phyloP scores from a whole-genome alignment of 2,888 invertebrate genomes.

The Cancer borealis region DNA sequence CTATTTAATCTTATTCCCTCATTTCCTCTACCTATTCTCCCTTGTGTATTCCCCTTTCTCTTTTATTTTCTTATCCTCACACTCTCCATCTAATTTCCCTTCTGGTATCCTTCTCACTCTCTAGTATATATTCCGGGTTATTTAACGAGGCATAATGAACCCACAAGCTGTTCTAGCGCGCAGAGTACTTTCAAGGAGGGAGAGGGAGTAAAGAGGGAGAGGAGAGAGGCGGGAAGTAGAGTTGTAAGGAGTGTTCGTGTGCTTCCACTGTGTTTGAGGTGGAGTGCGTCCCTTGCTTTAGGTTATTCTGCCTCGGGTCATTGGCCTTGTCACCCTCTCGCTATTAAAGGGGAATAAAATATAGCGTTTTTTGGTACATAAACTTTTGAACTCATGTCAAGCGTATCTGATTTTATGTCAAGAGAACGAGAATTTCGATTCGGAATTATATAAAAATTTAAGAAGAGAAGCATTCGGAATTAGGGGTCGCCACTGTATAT shows the following conservation, averaged over 20 bases:
- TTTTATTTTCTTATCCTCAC: too few relatives aligned
- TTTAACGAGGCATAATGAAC: slow-evolving; percentile 30
- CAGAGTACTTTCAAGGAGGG: background rate
- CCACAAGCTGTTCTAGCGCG: background rate
- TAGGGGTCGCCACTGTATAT: too few relatives aligned
- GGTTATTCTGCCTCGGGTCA: too few relatives aligned
- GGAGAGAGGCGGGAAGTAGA: background rate
- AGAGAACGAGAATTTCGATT: too few relatives aligned
- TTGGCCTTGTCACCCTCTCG: too few relatives aligned
- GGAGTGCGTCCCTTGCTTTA: background rate
- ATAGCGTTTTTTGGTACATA: too few relatives aligned
- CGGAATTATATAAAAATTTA: too few relatives aligned
- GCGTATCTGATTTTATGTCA: too few relatives aligned
- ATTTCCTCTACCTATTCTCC: background rate
- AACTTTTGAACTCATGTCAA: too few relatives aligned
- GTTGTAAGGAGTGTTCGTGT: background rate
- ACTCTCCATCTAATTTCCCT: background rate
- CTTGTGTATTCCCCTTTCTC: background rate
- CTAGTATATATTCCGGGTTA: background rate
- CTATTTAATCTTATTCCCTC: background rate
- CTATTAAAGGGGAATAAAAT: too few relatives aligned
- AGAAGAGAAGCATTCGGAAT: too few relatives aligned
- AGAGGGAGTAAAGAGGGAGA: background rate
- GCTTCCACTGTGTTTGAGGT: background rate
- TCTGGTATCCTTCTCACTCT: background rate